Base-by-base conservation (phyloP, 2,888 invertebrate genomes). In the Hofmannophila pseudospretella region DNA sequence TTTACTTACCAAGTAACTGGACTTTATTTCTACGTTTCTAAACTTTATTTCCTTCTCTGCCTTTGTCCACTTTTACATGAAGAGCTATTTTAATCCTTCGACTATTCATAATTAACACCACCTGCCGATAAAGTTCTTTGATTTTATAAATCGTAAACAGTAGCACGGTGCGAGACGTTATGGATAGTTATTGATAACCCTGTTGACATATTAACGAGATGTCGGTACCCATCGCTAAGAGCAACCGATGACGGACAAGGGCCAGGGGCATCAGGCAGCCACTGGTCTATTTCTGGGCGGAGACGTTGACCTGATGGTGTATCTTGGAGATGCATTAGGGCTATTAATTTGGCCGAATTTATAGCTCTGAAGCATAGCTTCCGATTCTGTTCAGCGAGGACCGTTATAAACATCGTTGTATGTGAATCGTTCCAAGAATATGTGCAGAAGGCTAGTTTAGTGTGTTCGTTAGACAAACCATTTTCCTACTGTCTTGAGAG, bases 161-260 rank as follows among this genome's bases (percentile, higher is more conserved):
- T 65, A 45, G 55, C 50, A 42, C 47, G 45, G 52, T 49, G 52
- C 12, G 27, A 51, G 58, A 56, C 62, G 56, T 53, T 22, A 23
- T n/a, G 64, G 67, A 65, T 63, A 59, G 68, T 53, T 67, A 74
- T 75, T 64, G 77, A 84, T 79, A 74, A 74, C 66, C 69, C 67
- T 60, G 78, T 71, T 80, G 82, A 84, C 78, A 77, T 67, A 68
- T 81, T 77, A 76, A 84, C 67, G 80, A 76, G 64, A 74, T 70
- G 71, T 72, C 67, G 62, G 66, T 71, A 70, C 61, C n/a, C 69
- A 74, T 76, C 65, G 71, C 69, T 73, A 66, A 72, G 76, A 66
- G 70, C 58, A 54, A 52, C 58, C 66, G 82, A 66, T 62, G 81
- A 84, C 58, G 77, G 78, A 81, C 72, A 71, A 58, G 62, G 69